Evolutionary conservation across 2,888 invertebrate genomes (phyloP), one percentile per base, ranked within the genome.

Genomic region (Steromphala cineraria): DNA sequence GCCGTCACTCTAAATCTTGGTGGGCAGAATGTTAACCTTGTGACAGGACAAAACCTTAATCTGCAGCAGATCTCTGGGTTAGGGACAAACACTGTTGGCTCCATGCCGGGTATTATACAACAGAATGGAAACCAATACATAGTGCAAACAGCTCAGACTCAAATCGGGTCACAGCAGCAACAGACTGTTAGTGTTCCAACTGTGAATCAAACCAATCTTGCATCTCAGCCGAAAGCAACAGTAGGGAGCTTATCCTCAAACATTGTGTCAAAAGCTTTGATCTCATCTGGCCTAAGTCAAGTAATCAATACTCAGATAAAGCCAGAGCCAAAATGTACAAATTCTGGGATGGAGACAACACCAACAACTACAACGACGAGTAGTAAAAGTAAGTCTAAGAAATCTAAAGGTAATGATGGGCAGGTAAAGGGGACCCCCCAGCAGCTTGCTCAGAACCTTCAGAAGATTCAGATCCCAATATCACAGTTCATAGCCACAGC

Each of bases 381-480:
- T 56, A 55, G 55, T 55, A 55, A 53, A 31, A 24, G n/a, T n/a
- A 67, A 67, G 53, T 24, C 40, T 1, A 52, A 62, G 52, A 79
- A 75, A 56, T 40, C 24, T 2, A 53, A 56, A 62, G 56, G 24
- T 56, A n/a, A 24, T 7, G 67, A 55, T 17, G 55, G 53, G 24
- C 53, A 76, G 17, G 67, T 67, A 10, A 52, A 52, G 13, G 53
- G 31, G 21, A 75, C 55, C 24, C 67, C 53, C 17, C 87, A 86
- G 21, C 88, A 89, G 40, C 77, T 87, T 10, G 84, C 85, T 8
- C 85, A 87, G 17, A 80, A 87, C 53, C 82, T 89, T 46, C 82
- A 95, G 89, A 95, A 94, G 80, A 95, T 96, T 10, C 96, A 96
- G 92, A 94, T 75, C 15, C 75, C 71, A 8, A 55, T 79, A 53